Conservation (phyloP, 2,888 invertebrate species). For the Limnephilus rhombicus region DNA sequence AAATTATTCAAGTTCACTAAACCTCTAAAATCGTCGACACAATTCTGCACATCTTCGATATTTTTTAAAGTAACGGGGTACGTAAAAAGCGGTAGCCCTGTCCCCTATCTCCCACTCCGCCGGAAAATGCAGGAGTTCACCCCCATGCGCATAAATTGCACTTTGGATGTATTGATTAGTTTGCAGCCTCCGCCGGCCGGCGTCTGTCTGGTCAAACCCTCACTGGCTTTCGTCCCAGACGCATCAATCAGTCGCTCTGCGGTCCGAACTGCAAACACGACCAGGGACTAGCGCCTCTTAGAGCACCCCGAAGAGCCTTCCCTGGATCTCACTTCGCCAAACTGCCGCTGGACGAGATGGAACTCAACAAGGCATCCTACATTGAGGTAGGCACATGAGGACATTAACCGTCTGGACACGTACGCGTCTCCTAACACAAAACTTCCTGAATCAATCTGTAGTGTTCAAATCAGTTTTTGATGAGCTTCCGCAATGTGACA, state of each 20-base stretch:
- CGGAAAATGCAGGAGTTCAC: not conserved
- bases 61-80: not conserved
- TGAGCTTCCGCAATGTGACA: too few relatives aligned
- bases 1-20: too few relatives aligned
- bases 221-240: not conserved
- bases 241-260: not conserved
- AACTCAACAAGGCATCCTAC: not conserved
- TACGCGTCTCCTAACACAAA: not conserved
- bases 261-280: not conserved
- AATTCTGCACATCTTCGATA: not conserved
- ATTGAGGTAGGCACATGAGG: not conserved
- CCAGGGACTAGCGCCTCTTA: not conserved
- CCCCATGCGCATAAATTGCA: constrained; percentile 31
- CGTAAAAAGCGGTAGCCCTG: not conserved
- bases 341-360: not conserved
- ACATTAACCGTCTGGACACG: not conserved
- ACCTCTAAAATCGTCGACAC: too few relatives aligned
- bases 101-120: not conserved
- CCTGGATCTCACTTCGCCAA: too few relatives aligned
- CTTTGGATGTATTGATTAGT: constrained; percentile 18
- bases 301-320: not conserved
- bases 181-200: not conserved
- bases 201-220: constrained; percentile 3
- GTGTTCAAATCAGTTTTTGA: not conserved
- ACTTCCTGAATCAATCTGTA: not conserved